Conservation (phyloP, 35 echinoderm and acorn worm genomes). For the Strongylocentrotus purpuratus region DNA sequence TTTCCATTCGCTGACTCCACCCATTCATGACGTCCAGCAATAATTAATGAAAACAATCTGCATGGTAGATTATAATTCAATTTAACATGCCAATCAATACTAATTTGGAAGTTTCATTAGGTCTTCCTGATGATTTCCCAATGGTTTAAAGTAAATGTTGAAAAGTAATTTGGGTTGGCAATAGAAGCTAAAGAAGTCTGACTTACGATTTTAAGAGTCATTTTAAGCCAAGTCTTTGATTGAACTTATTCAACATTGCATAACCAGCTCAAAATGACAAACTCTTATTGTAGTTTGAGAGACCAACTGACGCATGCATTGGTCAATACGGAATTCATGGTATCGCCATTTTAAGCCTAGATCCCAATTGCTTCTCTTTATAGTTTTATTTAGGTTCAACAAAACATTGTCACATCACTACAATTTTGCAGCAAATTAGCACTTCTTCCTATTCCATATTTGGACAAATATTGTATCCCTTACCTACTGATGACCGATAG, state of each 20-base stretch:
- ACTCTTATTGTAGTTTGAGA: no score
- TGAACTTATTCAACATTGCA: not conserved
- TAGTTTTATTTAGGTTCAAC: no score
- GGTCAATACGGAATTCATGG: no score
- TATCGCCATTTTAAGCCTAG: no score
- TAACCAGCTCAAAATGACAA: not conserved
- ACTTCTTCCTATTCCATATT: no score
- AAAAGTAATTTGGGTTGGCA: not conserved
- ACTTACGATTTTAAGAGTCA: not conserved
- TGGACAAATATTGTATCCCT: no score
- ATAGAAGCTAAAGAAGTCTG: not conserved
- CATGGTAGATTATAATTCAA: not conserved
- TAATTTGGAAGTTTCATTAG: slow-evolving; percentile 5
- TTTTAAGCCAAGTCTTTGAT: not conserved
- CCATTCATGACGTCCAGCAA: not conserved
- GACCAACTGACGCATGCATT: no score
- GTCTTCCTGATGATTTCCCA: not conserved
- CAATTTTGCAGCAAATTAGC: no score
- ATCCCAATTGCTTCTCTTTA: no score
- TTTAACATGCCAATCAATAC: slow-evolving; percentile 2
- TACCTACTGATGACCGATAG: no score
- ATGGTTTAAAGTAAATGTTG: not conserved
- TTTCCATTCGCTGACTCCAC: not conserved
- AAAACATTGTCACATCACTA: no score
- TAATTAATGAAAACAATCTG: slow-evolving; percentile 13